Base-by-base conservation (phyloP, 2,797 vertebrate genomes). In the Silurus lanzhouensis region DNA sequence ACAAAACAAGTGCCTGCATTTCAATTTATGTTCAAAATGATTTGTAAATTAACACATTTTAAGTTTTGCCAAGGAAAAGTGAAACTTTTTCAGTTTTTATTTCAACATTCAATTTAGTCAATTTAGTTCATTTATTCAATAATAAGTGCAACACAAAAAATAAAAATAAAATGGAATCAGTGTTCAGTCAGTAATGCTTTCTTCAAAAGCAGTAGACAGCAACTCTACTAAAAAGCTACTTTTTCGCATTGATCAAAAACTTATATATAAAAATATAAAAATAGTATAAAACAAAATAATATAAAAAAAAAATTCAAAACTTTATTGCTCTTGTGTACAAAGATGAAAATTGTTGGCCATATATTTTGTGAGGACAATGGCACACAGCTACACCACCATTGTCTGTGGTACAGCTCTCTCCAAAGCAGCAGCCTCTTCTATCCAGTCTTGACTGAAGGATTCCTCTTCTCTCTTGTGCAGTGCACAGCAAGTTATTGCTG, bases 401-500 rank as follows among this genome's bases (percentile, higher is more conserved):
- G 27, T 17, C 55, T 77, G 75, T 1, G 55, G 75, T 20, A 77
- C 31, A 1, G 55, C 19, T 77, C 75, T 77, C 55, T 13, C 75
- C 57, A 77, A 58, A 60, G 19, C 25, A 77, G 75, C 75, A 77
- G 57, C 75, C 68, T 63, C 68, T 60, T 72, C 57, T 31, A 83
- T 44, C 82, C 82, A 83, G 68, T 17, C 48, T 58, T 83, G 67
- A 72, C 44, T 14, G 17, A 77, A 58, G 22, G 25, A 31, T 60
- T 60, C 75, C 3, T 66, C 46, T 76, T 84, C 46, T n/a, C 52
- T 17, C 31, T 81, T 85, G 22, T 81, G 84, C 19, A 87, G 71
- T 9, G 76, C 82, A 75, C 83, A 87, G 58, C 86, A 87, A 31
- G 83, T 75, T 19, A 71, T 79, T 25, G 81, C 57, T 7, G 84